These are phyloP conservation scores for Synchiropus splendidus DNA, from an alignment of 2,113 vertebrate species.

Conservation along the genomic window DNA sequence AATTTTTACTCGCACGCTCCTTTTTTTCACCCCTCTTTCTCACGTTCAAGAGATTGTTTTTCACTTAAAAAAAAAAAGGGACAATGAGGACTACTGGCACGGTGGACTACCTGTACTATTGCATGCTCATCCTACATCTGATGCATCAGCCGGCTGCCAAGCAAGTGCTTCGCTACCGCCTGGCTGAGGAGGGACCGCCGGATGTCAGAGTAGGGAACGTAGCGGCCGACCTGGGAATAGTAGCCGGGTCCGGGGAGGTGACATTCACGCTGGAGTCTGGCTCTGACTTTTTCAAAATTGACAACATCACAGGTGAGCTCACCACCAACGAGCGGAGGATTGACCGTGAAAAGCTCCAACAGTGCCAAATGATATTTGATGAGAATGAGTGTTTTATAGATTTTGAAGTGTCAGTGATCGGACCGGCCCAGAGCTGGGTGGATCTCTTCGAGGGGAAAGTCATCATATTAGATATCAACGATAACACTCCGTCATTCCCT, in stretches of 20 bases:
- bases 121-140: conserved; percentile 76
- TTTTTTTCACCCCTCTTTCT: conserved; percentile 1
- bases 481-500: conserved; percentile 96
- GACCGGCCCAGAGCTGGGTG: conserved; percentile 96
- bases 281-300: conserved; percentile 96
- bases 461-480: conserved; percentile 93
- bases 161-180: conserved; percentile 88
- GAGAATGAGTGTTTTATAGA: conserved; percentile 98
- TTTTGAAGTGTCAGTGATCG: conserved; percentile 97
- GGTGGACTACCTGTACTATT: conserved; percentile 74
- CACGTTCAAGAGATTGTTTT: conserved; percentile 1
- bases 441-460: conserved; percentile 96
- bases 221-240: conserved; percentile 87
- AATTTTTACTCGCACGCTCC: conserved; percentile 7
- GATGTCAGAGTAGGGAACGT: conserved; percentile 94
- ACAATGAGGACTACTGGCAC: conserved; percentile 70
- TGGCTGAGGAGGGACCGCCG: conserved; percentile 91
- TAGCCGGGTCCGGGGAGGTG: conserved; percentile 87
- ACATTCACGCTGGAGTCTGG: conserved; percentile 97
- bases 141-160: conserved; percentile 85
- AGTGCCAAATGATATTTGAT: conserved; percentile 99
- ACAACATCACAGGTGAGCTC: conserved; percentile 96
- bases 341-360: conserved; percentile 95
- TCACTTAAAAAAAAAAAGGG: conserved; percentile 29
- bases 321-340: conserved; percentile 93